Evolutionary conservation across 1,140 invertebrate species (phyloP), one percentile per base, ranked within the genome.

Genomic region (Zaprionus ghesquierei): DNA sequence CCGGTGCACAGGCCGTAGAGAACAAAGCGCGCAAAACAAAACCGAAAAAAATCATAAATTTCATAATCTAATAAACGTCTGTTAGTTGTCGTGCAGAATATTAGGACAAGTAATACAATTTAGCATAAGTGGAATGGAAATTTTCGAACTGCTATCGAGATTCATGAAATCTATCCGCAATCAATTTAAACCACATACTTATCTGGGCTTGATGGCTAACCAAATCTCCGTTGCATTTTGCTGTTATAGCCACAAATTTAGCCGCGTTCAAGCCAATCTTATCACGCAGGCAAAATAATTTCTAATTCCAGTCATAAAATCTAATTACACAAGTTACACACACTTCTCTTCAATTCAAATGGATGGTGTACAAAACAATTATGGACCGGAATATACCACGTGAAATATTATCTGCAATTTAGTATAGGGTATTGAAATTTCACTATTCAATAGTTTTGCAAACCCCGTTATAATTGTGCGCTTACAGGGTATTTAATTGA

Each of bases 51-150:
- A 80, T 53, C 73, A 63, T 56, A 63, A 41, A 41, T 44, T 63
- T 13, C 22, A 44, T 68, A 79, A 82, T 79, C 68, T 27, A 75
- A 79, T 75, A 69, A 59, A 77, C 56, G 60, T 38, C 50, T 15
- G 58, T 25, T 15, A 46, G 13, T 46, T 38, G 33, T n/a, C n/a
- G 38, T 29, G 41, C 23, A 64, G 27, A 58, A 51, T 58, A 62
- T 27, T 9, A 6, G 9, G 12, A 23, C 10, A 44, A 13, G 12
- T 41, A 29, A 51, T 25, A n/a, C 2, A 41, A 41, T 41, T 38
- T 15, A 69, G 72, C 53, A 59, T 53, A 69, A 74, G 60, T 66
- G 44, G 31, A 81, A 35, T 59, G 59, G 27, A 44, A 50, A 51
- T 53, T 44, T 58, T 58, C 6, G 10, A 46, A 62, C 38, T 27